phyloP scores from a whole-genome alignment of 1,140 invertebrate genomes.

The Anastrepha obliqua region DNA sequence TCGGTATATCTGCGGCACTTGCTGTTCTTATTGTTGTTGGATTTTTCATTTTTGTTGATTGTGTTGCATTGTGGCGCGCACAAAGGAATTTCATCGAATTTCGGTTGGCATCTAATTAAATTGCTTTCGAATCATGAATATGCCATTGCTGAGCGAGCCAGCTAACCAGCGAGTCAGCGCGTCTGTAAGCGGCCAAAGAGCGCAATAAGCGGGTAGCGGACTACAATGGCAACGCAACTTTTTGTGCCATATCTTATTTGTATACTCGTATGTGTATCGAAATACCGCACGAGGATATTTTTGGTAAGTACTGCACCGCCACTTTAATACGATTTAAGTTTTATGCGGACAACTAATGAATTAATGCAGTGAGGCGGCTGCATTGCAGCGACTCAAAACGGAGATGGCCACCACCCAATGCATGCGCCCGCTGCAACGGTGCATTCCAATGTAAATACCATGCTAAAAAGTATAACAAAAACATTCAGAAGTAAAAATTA shows the following conservation, averaged over 20 bases:
- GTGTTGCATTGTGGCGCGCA: constrained; percentile 36
- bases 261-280: background rate
- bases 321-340: background rate
- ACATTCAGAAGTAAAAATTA: background rate
- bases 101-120: constrained; percentile 50
- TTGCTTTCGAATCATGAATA: constrained; percentile 53
- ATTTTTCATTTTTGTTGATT: background rate
- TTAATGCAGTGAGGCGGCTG: constrained; percentile 43
- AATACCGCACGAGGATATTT: constrained; percentile 25
- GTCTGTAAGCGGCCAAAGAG: no score
- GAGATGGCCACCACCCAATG: background rate
- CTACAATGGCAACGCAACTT: background rate
- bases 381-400: background rate
- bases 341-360: constrained; percentile 10
- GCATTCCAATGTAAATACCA: constrained; percentile 49
- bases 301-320: background rate
- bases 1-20: background rate
- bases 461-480: background rate
- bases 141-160: constrained; percentile 31
- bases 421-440: constrained; percentile 35
- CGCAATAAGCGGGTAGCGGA: no score
- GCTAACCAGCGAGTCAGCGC: background rate
- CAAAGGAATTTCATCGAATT: constrained; percentile 52
- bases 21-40: background rate
- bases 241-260: background rate